Percentiles rank a stretch among this genome's conserved stretches.
Evolutionary conservation across 2,888 invertebrate genomes (phyloP).

Genomic region (Thecocarcelia acutangulata): DNA sequence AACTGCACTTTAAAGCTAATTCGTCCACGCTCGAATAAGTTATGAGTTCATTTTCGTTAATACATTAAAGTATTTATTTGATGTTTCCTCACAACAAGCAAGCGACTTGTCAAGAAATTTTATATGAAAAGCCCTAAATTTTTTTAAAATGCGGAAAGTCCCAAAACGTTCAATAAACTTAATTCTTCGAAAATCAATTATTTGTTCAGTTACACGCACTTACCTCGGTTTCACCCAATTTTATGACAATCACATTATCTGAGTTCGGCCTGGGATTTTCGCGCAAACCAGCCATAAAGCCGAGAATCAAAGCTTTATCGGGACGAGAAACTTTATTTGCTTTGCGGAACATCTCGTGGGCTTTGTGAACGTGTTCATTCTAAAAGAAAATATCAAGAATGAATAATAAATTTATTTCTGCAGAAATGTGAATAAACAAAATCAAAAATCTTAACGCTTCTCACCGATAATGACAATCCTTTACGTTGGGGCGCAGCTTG

Average conservation of each 20-base stretch:
- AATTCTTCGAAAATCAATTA: too few relatives aligned
- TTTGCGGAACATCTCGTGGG: slow-evolving; percentile 98
- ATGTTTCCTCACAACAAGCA: too few relatives aligned
- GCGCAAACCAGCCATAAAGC: slow-evolving; percentile 99
- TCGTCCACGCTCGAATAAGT: too few relatives aligned
- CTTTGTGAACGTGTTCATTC: slow-evolving; percentile 97
- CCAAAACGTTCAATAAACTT: too few relatives aligned
- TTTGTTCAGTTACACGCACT: slow-evolving; percentile 32
- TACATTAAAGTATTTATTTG: too few relatives aligned
- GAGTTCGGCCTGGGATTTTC: slow-evolving; percentile 98
- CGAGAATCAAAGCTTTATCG: slow-evolving; percentile 97
- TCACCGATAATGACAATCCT: slow-evolving; percentile 80
- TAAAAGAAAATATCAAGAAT: slow-evolving; percentile 78
- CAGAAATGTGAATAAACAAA: background rate
- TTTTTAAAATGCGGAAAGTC: too few relatives aligned
- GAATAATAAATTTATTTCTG: background rate
- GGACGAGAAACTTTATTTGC: slow-evolving; percentile 97
- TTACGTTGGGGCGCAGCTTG: slow-evolving; percentile 78
- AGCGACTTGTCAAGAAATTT: too few relatives aligned
- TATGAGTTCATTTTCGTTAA: too few relatives aligned
- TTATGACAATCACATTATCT: slow-evolving; percentile 97
- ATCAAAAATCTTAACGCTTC: background rate
- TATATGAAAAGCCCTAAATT: too few relatives aligned
- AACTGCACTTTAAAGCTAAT: too few relatives aligned
- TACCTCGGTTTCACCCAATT: slow-evolving; percentile 92